These are phyloP conservation scores for Cryptocephalus moraei DNA, from an alignment of 2,888 invertebrate genomes.

Conservation along the genomic window DNA sequence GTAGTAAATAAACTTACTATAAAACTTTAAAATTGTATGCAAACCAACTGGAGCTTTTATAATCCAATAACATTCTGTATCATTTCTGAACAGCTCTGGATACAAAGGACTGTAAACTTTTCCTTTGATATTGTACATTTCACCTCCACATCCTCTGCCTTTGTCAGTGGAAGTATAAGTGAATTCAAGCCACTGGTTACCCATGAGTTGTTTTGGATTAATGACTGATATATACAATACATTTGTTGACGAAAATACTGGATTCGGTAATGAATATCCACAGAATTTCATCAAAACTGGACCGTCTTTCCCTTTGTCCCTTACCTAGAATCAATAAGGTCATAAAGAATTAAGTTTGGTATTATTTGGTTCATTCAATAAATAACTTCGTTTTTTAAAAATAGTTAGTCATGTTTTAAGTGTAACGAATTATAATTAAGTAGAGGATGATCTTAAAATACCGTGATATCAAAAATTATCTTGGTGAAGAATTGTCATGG, in stretches of 20 bases:
- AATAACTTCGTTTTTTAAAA: too few relatives aligned
- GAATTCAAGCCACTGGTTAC: slow-evolving; percentile 40
- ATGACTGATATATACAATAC: slow-evolving; percentile 46
- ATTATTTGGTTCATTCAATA: too few relatives aligned
- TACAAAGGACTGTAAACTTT: slow-evolving; percentile 59
- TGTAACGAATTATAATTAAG: too few relatives aligned
- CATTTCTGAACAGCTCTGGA: slow-evolving; percentile 48
- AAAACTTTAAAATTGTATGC: slow-evolving; percentile 42
- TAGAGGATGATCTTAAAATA: too few relatives aligned
- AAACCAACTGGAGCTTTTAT: slow-evolving; percentile 49
- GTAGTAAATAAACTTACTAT: slow-evolving; percentile 29
- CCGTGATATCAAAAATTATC: too few relatives aligned
- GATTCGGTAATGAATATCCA: slow-evolving; percentile 42
- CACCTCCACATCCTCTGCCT: slow-evolving; percentile 61
- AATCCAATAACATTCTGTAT: slow-evolving; percentile 52
- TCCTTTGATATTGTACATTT: slow-evolving; percentile 51
- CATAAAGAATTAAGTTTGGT: too few relatives aligned
- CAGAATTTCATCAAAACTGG: slow-evolving; percentile 38
- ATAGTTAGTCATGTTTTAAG: too few relatives aligned
- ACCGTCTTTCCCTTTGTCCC: too few relatives aligned
- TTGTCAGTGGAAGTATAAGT: slow-evolving; percentile 49
- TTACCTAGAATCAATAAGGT: too few relatives aligned
- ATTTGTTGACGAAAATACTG: slow-evolving; percentile 62
- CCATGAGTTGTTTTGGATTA: slow-evolving; percentile 8
- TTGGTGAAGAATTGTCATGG: too few relatives aligned